Percentiles rank a stretch among this genome's conserved stretches.
These are phyloP conservation scores for Sus scrofa DNA, from an alignment of 2,113 vertebrate species.

Conservation along the genomic window T2T-Sscrofa CM000824.6:53264001-53264500, in stretches of 20 bases:
- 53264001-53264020: slow-evolving; percentile 98
- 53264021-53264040: slow-evolving; percentile 97
- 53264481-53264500: neutral
- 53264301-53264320: no score
- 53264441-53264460: no score
- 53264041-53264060: slow-evolving; percentile 99
- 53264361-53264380: no score
- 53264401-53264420: neutral
- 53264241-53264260: neutral
- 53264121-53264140: neutral
- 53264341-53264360: no score
- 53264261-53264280: neutral
- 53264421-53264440: neutral
- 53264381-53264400: no score
- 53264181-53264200: fast-evolving
- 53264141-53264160: fast-evolving
- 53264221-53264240: fast-evolving
- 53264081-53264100: fast-evolving
- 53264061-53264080: slow-evolving; percentile 89
- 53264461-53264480: neutral
- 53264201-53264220: neutral
- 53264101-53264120: neutral
- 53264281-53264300: no score
- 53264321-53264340: no score
- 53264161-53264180: fast-evolving